phyloP scores from a whole-genome alignment of 2,797 vertebrate species.

The Arrhamphus sclerolepis region DNA sequence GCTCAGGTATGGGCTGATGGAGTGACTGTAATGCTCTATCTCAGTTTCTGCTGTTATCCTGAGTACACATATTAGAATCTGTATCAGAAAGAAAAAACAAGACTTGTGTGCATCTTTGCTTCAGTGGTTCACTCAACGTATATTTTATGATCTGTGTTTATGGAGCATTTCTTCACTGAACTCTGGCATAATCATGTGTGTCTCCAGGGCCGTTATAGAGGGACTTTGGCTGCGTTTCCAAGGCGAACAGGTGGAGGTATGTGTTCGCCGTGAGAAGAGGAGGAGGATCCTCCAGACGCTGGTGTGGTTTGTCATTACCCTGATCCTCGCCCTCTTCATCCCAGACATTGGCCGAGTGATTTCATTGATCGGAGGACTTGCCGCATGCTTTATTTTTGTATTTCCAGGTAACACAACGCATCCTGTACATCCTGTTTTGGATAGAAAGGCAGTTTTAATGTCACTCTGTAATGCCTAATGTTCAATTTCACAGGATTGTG shows the following conservation, averaged over 20 bases:
- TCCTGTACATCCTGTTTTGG: background rate
- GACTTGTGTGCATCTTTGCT: no score
- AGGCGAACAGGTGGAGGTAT: conserved; percentile 89
- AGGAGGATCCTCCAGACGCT: conserved; percentile 89
- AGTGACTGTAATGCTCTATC: no score
- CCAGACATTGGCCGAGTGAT: conserved; percentile 96
- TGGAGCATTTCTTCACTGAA: background rate
- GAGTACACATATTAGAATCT: background rate
- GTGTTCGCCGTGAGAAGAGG: conserved; percentile 85
- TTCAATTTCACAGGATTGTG: conserved; percentile 84
- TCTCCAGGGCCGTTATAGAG: conserved; percentile 89
- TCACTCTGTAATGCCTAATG: background rate
- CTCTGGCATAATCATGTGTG: background rate
- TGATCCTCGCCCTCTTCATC: conserved; percentile 94
- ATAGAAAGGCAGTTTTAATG: background rate
- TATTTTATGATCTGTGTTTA: background rate
- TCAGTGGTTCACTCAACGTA: background rate
- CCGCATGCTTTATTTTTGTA: conserved; percentile 96
- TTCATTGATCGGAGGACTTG: conserved; percentile 93
- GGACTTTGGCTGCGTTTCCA: conserved; percentile 95
- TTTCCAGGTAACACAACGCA: conserved; percentile 84
- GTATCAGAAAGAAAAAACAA: background rate
- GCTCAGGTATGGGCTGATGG: no score
- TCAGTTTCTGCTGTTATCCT: background rate
- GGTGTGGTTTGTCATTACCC: conserved; percentile 91